Evolutionary conservation across 2,797 vertebrate genomes (phyloP), one percentile per base, ranked within the genome.

Genomic region (Bryconaethiops microstoma): DNA sequence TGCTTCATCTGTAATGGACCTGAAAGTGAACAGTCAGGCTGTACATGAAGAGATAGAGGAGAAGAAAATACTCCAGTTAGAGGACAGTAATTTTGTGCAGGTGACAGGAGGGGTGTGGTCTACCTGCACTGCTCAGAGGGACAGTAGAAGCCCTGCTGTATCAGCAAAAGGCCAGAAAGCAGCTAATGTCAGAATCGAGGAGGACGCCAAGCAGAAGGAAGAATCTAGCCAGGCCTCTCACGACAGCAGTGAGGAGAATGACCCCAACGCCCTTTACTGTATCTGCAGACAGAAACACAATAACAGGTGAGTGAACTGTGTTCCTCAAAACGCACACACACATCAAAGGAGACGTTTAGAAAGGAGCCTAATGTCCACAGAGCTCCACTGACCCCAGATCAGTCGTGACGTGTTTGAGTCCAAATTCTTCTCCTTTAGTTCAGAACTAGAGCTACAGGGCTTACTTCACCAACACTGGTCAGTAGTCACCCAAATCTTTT

Each of bases 281-380:
- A 93, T 97, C 79, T 99, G 98, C 87, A 94, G 92, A 5, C 96
- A 98, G 85, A 96, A 93, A 68, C 95, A 95, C 63, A 94, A 96
- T 84, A 94, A 97, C 89, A 97, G 98, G 97, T 98, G 91, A 67
- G 87, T 62, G 4, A 45, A 5, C 6, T 45, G 29, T 29, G 29
- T 3, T 29, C 29, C 42, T 10, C 5, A 45, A 45, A 45, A 45
- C 42, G n/a, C n/a, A 45, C 42, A 45, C 42, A 45, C 42, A 45
- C 42, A 29, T 29, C 10, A 10, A 45, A 45, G 10, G 42, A 45
- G 10, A 7, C 1, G 42, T 45, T 45, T 5, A 45, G 42, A 7
- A 7, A 45, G 10, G 0, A 45, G 6, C 0, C 42, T 7, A 10
- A 45, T 29, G 29, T 29, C 29, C 42, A 45, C 42, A 45, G 42